Conservation (phyloP, 2,113 vertebrate species). For the Lasiurus cinereus region DNA sequence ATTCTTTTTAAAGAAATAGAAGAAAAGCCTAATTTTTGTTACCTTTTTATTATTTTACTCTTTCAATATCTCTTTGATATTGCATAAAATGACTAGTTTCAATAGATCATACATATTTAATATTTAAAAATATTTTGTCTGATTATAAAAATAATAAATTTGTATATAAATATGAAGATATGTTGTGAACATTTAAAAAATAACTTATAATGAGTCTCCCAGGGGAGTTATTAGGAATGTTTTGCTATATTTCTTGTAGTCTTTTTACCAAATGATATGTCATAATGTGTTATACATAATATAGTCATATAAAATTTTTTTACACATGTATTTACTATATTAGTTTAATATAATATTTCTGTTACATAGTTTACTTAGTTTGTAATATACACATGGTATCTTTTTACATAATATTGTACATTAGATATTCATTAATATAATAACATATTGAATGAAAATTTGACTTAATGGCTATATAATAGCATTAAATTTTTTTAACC, state of each 20-base stretch:
- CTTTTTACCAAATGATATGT: background rate
- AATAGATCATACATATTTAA: background rate
- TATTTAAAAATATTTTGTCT: slow-evolving; percentile 4
- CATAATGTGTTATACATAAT: background rate
- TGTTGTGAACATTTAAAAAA: background rate
- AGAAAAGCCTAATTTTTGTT: background rate
- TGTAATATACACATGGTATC: background rate
- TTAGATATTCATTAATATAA: slow-evolving; percentile 30
- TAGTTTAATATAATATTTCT: background rate
- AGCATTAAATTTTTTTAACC: background rate
- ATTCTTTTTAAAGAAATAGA: background rate
- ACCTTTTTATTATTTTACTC: background rate
- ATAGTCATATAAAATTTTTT: background rate
- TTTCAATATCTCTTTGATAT: background rate
- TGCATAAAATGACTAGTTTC: background rate
- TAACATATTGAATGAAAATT: background rate
- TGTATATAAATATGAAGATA: slow-evolving; percentile 35
- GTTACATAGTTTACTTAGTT: background rate
- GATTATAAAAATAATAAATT: background rate
- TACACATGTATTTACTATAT: background rate
- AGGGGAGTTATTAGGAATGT: background rate
- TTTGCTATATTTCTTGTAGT: background rate
- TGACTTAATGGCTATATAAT: background rate
- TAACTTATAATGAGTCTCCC: background rate
- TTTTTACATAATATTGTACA: background rate